Conservation (phyloP, 2,888 invertebrate species). For the Andrena hattorfiana region DNA sequence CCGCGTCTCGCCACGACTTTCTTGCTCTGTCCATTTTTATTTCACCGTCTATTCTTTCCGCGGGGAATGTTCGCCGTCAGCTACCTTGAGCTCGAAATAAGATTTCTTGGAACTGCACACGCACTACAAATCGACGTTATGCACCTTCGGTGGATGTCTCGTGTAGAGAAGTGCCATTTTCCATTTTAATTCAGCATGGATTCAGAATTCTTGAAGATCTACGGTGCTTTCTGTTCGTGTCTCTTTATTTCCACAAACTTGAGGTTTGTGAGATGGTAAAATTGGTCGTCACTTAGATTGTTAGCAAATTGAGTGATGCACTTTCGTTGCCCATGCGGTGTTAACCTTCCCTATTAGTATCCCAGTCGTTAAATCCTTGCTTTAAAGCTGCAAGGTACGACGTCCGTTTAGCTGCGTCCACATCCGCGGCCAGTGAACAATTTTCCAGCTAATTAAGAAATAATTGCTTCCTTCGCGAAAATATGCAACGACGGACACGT, state of each 20-base stretch:
- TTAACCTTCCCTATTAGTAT: conserved; percentile 16
- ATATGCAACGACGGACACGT: conserved; percentile 49
- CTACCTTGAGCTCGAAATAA: neutral
- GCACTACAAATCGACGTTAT: too few species aligned
- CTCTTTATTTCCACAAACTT: neutral
- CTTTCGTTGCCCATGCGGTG: conserved; percentile 3
- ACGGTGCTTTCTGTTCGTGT: too few species aligned
- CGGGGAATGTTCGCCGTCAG: neutral
- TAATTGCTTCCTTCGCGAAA: conserved; percentile 58
- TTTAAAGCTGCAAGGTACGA: neutral
- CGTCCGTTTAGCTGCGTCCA: conserved; percentile 27
- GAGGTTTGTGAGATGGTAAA: neutral
- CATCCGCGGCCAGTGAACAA: conserved; percentile 9
- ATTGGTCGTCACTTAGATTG: neutral
- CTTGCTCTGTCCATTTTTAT: neutral
- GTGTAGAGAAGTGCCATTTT: neutral
- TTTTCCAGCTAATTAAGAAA: conserved; percentile 67
- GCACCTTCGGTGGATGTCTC: too few species aligned
- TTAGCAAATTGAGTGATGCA: neutral
- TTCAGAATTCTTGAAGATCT: neutral
- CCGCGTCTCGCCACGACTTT: conserved; percentile 8
- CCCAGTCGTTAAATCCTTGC: neutral
- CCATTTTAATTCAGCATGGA: neutral
- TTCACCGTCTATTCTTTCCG: neutral
- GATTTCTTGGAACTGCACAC: conserved; percentile 7